Evolutionary conservation across 2,888 invertebrate genomes (phyloP).

Genomic region (Aromia moschata): DNA sequence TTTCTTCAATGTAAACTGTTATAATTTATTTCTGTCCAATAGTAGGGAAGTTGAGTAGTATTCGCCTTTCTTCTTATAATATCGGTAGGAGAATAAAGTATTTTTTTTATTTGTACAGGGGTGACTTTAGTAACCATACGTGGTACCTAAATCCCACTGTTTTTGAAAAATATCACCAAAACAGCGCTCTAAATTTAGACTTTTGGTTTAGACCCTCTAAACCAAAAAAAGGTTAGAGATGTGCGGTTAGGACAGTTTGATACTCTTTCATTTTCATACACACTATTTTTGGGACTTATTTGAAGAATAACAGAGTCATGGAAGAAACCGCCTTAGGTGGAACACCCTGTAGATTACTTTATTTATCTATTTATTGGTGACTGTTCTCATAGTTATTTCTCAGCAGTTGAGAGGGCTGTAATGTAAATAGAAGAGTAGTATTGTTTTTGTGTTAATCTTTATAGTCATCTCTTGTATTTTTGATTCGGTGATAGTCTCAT

Average conservation of each 20-base stretch:
- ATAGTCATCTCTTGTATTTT: slow-evolving; percentile 29
- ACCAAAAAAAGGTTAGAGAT: too few species aligned
- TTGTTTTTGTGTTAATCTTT: slow-evolving; percentile 18
- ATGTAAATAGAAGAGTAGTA: slow-evolving; percentile 39
- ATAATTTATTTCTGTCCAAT: not conserved
- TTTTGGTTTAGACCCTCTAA: too few species aligned
- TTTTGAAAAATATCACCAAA: too few species aligned
- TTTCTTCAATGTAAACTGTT: not conserved
- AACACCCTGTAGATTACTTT: not conserved
- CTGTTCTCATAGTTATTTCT: slow-evolving; percentile 37
- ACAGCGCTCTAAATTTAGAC: too few species aligned
- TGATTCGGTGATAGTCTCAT: slow-evolving; percentile 43
- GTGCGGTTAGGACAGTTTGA: too few species aligned
- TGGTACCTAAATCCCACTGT: too few species aligned
- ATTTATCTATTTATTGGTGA: slow-evolving; percentile 2
- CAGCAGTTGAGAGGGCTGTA: slow-evolving; percentile 41
- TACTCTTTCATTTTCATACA: too few species aligned
- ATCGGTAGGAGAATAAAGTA: not conserved
- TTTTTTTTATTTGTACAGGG: too few species aligned
- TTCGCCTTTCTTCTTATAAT: not conserved
- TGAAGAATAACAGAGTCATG: too few species aligned
- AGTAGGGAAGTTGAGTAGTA: not conserved
- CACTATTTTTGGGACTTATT: too few species aligned
- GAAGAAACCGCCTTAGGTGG: too few species aligned
- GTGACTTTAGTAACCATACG: too few species aligned